Evolutionary conservation across 1,140 invertebrate species (phyloP).

Genomic region (Papilio xuthus): DNA sequence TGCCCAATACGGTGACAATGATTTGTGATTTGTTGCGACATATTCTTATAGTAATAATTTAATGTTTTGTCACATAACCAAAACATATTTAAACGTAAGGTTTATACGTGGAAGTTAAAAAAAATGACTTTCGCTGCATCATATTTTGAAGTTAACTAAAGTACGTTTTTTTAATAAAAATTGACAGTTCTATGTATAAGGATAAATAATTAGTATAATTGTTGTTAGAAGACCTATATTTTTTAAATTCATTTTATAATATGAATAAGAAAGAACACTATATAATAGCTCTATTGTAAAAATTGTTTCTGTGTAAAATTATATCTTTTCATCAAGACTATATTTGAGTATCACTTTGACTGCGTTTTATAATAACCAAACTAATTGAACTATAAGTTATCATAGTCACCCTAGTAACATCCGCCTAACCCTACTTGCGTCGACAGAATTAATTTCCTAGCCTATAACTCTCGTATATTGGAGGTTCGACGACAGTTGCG

Average conservation of each 20-base stretch:
- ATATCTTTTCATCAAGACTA: not conserved
- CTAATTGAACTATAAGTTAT: conserved; percentile 11
- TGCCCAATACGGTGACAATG: conserved; percentile 53
- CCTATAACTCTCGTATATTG: conserved; percentile 79
- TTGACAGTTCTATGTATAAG: not conserved
- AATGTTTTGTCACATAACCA: not conserved
- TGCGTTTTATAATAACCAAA: not conserved
- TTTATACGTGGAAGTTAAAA: too few species aligned
- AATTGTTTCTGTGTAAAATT: too few species aligned
- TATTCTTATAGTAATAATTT: not conserved
- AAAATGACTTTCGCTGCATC: too few species aligned
- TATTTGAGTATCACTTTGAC: not conserved
- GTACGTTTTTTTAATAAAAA: not conserved
- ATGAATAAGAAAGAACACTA: too few species aligned
- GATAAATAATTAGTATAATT: not conserved
- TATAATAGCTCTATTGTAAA: too few species aligned
- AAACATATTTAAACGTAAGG: too few species aligned
- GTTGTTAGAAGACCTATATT: too few species aligned
- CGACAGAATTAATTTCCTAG: conserved; percentile 80
- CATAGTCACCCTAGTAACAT: conserved; percentile 48
- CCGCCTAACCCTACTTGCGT: conserved; percentile 73
- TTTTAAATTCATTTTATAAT: too few species aligned
- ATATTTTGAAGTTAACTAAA: too few species aligned
- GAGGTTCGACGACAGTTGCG: conserved; percentile 72
- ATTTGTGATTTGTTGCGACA: conserved; percentile 4